Percentiles rank a stretch among this genome's conserved stretches.
phyloP scores from a whole-genome alignment of 2,888 invertebrate genomes.

The Drymonia ruficornis region DNA sequence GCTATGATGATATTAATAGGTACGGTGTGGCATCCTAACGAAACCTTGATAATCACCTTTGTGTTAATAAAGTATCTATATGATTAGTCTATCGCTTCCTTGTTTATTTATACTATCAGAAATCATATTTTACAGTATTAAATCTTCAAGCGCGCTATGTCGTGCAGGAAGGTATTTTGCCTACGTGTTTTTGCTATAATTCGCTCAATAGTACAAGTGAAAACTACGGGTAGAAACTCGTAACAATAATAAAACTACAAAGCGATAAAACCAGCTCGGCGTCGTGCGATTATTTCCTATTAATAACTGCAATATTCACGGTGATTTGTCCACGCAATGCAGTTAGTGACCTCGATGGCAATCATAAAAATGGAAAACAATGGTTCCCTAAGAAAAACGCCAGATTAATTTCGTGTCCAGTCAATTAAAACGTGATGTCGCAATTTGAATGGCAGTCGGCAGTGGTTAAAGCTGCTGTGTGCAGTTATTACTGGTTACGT shows the following conservation, averaged over 20 bases:
- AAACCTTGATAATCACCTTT: too few relatives aligned
- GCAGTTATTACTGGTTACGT: neutral
- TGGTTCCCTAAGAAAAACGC: slow-evolving; percentile 26
- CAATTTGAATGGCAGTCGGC: neutral
- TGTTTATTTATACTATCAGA: too few relatives aligned
- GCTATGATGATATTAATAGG: too few relatives aligned
- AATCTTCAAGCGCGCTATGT: too few relatives aligned
- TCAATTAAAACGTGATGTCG: slow-evolving; percentile 12
- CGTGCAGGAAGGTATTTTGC: too few relatives aligned
- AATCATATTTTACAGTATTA: too few relatives aligned
- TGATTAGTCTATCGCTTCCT: too few relatives aligned
- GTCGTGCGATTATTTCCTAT: slow-evolving; percentile 1
- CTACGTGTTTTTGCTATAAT: too few relatives aligned
- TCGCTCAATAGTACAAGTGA: too few relatives aligned
- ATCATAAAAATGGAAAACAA: slow-evolving; percentile 32
- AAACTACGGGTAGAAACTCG: neutral
- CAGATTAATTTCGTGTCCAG: slow-evolving; percentile 8
- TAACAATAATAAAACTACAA: slow-evolving; percentile 23
- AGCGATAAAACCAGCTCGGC: slow-evolving; percentile 17
- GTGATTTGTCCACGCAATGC: slow-evolving; percentile 33
- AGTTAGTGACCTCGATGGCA: slow-evolving; percentile 37
- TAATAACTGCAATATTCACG: slow-evolving; percentile 14
- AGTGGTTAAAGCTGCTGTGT: neutral
- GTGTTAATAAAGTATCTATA: too few relatives aligned
- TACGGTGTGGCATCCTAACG: too few relatives aligned